Percentiles rank a stretch among this genome's conserved stretches.
phyloP scores from a whole-genome alignment of 2,888 invertebrate species.

The Philonicus albiceps region DNA sequence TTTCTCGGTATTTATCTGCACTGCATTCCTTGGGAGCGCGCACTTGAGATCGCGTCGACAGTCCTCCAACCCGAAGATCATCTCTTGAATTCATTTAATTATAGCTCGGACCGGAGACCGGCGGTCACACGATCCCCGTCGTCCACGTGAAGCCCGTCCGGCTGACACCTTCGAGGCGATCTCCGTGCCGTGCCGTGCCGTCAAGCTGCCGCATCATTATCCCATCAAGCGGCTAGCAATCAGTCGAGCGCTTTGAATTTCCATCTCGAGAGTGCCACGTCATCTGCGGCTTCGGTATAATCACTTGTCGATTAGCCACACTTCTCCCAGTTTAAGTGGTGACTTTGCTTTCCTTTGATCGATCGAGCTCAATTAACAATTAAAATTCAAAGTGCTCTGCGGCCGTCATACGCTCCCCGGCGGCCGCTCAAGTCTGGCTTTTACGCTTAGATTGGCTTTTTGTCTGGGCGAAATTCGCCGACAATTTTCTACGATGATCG shows the following conservation, averaged over 20 bases:
- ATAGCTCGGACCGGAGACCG: background rate
- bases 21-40: background rate
- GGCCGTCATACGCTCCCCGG: background rate
- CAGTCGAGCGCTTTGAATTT: conserved; percentile 12
- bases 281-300: conserved; percentile 25
- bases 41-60: background rate
- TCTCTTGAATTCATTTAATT: conserved; percentile 26
- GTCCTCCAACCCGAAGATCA: background rate
- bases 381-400: conserved; percentile 25
- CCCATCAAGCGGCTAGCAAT: conserved; percentile 34
- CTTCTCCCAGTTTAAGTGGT: conserved; percentile 37
- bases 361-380: conserved; percentile 38
- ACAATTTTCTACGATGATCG: conserved; percentile 15
- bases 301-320: conserved; percentile 39
- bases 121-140: background rate
- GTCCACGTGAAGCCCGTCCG: background rate
- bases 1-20: background rate
- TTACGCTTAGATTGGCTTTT: background rate
- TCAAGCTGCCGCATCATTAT: conserved; percentile 12
- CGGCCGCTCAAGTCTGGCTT: background rate
- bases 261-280: conserved; percentile 23
- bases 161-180: conserved; percentile 11
- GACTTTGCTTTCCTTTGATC: conserved; percentile 33
- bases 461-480: background rate
- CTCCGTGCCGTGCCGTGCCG: background rate